Conservation (phyloP, 2,113 vertebrate species). For the Arvicanthis niloticus region DNA sequence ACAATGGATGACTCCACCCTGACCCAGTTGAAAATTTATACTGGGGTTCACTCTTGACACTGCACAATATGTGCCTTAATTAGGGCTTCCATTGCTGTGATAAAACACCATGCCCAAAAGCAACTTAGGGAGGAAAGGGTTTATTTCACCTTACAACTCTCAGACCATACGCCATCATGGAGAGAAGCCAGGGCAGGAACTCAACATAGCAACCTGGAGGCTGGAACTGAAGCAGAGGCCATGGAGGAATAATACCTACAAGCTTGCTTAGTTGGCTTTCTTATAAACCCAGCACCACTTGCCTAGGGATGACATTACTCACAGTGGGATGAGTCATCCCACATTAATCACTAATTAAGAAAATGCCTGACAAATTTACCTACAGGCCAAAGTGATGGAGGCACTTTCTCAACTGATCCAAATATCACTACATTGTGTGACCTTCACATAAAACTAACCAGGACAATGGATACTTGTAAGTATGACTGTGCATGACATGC, state of each 20-base stretch:
- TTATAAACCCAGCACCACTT: not conserved
- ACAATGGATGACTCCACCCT: not conserved
- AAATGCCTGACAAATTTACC: not conserved
- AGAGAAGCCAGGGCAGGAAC: not conserved
- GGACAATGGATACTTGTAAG: not conserved
- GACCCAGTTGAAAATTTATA: not conserved
- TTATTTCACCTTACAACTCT: not conserved
- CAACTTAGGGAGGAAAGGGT: not conserved
- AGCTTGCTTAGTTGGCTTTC: not conserved
- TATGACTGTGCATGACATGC: not conserved
- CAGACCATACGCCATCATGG: too few relatives aligned
- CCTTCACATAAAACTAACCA: not conserved
- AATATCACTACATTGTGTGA: not conserved
- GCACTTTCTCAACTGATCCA: not conserved
- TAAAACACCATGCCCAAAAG: not conserved
- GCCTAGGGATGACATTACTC: not conserved
- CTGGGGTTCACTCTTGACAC: not conserved
- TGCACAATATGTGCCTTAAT: not conserved
- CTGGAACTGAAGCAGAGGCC: not conserved
- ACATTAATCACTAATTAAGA: not conserved
- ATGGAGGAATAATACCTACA: not conserved
- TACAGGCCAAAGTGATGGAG: not conserved
- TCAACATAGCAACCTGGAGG: not conserved
- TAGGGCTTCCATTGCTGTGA: not conserved
- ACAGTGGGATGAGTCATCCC: not conserved